These are phyloP conservation scores for Alviniconcha marisindica DNA, from an alignment of 1,140 invertebrate species.

Conservation along the genomic window DNA sequence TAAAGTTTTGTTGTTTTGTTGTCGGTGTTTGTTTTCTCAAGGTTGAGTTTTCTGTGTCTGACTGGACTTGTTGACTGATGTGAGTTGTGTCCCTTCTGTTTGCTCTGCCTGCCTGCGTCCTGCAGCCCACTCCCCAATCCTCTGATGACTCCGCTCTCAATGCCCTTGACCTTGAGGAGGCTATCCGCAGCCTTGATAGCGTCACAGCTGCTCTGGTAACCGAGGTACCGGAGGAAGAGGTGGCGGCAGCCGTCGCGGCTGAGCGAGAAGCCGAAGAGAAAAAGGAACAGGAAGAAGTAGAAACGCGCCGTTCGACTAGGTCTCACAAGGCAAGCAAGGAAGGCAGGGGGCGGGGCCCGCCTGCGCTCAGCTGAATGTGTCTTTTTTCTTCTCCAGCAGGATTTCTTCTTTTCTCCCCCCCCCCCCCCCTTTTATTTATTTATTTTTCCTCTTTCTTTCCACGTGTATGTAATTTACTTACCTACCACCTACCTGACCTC, in stretches of 20 bases:
- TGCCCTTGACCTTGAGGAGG: constrained; percentile 63
- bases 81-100: constrained; percentile 27
- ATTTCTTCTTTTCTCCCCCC: not conserved
- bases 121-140: constrained; percentile 31
- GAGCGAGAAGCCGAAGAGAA: constrained; percentile 29
- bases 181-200: constrained; percentile 68
- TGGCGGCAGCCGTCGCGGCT: not conserved
- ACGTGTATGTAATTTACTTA: no score
- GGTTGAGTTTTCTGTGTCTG: not conserved
- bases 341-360: not conserved
- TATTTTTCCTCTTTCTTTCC: no score
- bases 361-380: not conserved
- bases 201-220: constrained; percentile 64
- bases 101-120: constrained; percentile 38
- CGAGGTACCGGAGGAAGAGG: constrained; percentile 26
- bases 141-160: constrained; percentile 27
- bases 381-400: not conserved
- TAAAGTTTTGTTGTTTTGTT: not conserved
- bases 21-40: not conserved
- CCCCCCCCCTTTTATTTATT: not conserved
- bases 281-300: constrained; percentile 32
- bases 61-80: not conserved
- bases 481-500: no score
- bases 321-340: constrained; percentile 23
- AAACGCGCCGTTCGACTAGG: constrained; percentile 20